Evolutionary conservation across 2,797 vertebrate genomes (phyloP).

Genomic region (Myioborus melanocephalus): DNA sequence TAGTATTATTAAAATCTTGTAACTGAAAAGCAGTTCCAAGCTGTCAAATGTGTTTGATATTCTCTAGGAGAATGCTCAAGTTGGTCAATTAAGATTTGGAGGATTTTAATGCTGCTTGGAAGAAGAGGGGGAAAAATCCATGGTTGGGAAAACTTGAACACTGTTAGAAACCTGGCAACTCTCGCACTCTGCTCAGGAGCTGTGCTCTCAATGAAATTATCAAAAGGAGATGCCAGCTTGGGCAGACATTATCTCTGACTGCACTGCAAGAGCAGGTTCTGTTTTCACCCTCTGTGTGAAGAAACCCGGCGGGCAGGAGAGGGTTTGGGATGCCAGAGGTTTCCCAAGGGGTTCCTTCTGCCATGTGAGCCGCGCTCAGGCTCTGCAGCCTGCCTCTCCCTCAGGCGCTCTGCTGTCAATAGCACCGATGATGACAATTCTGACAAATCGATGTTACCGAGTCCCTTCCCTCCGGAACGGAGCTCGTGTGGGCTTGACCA

Average conservation of each 20-base stretch:
- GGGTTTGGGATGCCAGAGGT: not conserved
- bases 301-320: not conserved
- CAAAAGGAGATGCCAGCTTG: not conserved
- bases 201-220: not conserved
- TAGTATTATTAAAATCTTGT: not conserved
- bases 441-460: not conserved
- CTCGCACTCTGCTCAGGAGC: not conserved
- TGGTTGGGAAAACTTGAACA: not conserved
- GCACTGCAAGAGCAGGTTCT: not conserved
- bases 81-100: not conserved
- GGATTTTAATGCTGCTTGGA: conserved; percentile 40
- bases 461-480: not conserved
- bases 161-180: not conserved
- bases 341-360: not conserved
- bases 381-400: not conserved
- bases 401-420: not conserved
- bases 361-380: not conserved
- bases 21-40: not conserved
- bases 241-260: not conserved
- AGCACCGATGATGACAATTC: not conserved
- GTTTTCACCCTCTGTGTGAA: not conserved
- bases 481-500: accelerated
- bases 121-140: not conserved
- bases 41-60: not conserved
- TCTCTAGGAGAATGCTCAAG: not conserved